Conservation (phyloP, 2,888 invertebrate genomes). For the Therioaphis trifolii region DNA sequence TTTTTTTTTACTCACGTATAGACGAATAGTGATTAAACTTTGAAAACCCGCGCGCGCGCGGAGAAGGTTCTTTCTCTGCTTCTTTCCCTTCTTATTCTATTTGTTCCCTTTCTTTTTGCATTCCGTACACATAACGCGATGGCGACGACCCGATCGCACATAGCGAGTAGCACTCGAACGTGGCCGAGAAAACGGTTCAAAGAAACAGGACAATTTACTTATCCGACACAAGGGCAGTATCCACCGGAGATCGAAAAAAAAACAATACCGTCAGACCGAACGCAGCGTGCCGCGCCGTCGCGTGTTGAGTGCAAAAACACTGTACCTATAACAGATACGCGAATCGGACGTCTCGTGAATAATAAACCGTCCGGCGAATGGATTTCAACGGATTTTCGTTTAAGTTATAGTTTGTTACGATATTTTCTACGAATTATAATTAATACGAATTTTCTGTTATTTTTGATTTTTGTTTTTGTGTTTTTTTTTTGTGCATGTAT, state of each 20-base stretch:
- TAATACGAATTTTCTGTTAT: background rate
- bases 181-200: slow-evolving; percentile 19
- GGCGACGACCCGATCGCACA: background rate
- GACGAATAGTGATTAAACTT: slow-evolving; percentile 42
- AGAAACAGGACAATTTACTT: slow-evolving; percentile 38
- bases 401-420: no score
- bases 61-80: slow-evolving; percentile 5
- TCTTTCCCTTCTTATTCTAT: background rate
- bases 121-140: background rate
- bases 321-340: background rate
- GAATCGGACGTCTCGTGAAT: slow-evolving; percentile 28
- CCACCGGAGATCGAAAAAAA: background rate
- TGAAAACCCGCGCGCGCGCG: background rate
- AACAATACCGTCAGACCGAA: background rate
- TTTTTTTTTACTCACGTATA: no score
- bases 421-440: no score
- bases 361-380: slow-evolving; percentile 23
- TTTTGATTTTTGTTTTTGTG: background rate
- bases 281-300: background rate
- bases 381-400: slow-evolving; percentile 20
- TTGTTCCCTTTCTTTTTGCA: background rate
- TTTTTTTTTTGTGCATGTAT: background rate
- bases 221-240: slow-evolving; percentile 4
- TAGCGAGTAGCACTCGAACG: background rate
- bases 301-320: no score